Conservation (phyloP, 1,140 invertebrate species). For the Lordiphosa mommai region DNA sequence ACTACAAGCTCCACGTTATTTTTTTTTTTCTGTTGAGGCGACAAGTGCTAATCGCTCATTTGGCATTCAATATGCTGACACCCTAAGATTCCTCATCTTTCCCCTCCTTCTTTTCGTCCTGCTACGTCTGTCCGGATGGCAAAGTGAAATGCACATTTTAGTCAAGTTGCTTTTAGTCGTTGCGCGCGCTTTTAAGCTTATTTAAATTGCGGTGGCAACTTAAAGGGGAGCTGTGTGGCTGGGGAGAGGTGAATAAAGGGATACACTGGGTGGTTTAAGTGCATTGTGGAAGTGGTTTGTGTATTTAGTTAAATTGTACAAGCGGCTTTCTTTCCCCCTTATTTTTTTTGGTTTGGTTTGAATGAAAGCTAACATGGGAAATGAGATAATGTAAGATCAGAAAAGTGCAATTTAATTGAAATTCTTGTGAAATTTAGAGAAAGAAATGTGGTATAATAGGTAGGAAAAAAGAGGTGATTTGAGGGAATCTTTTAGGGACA, state of each 20-base stretch:
- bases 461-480: no score
- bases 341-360: no score
- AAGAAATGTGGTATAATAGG: no score
- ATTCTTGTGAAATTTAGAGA: neutral
- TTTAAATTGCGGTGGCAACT: constrained; percentile 32
- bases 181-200: constrained; percentile 57
- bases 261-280: neutral
- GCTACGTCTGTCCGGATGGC: constrained; percentile 20
- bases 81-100: constrained; percentile 24
- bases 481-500: no score
- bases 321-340: neutral
- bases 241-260: neutral
- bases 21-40: no score
- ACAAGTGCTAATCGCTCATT: constrained; percentile 57
- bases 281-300: constrained; percentile 29
- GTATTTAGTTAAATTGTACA: constrained; percentile 32
- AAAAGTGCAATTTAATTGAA: neutral
- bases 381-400: neutral
- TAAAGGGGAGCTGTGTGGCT: no score
- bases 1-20: neutral
- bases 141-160: constrained; percentile 37
- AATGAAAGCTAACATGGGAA: no score
- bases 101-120: constrained; percentile 15
- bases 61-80: constrained; percentile 57
- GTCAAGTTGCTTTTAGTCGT: constrained; percentile 3